Evolutionary conservation across 2,888 invertebrate species (phyloP).

Genomic region (Erebia epiphron): DNA sequence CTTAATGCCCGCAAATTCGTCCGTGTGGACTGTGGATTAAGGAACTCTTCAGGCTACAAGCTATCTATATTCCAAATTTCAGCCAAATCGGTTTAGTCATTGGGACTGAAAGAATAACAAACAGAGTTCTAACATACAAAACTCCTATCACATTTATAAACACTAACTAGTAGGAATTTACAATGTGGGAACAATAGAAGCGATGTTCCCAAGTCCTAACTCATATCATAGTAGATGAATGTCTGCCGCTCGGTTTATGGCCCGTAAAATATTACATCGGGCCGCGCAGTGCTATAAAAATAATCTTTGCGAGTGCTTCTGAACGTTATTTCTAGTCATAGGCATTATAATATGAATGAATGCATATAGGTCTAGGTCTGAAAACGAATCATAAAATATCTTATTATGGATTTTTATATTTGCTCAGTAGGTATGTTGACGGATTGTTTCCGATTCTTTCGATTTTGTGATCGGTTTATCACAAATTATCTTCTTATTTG

Average conservation of each 20-base stretch:
- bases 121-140: too few species aligned
- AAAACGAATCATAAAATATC: background rate
- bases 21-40: too few species aligned
- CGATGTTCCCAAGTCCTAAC: conserved; percentile 38
- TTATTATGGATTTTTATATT: background rate
- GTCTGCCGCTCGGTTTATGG: conserved; percentile 59
- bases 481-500: too few species aligned
- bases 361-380: conserved; percentile 5
- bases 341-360: conserved; percentile 2
- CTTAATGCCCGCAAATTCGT: too few species aligned
- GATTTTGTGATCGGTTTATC: too few species aligned
- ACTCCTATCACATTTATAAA: too few species aligned
- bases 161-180: background rate
- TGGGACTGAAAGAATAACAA: too few species aligned
- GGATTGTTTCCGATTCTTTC: background rate
- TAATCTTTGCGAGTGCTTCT: conserved; percentile 42
- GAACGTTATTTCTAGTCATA: conserved; percentile 1
- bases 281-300: conserved; percentile 44
- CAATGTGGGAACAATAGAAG: conserved; percentile 54
- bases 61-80: too few species aligned
- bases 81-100: too few species aligned
- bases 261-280: conserved; percentile 64
- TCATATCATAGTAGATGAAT: conserved; percentile 46
- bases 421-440: background rate
- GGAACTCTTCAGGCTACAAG: too few species aligned